Conservation (phyloP, 2,888 invertebrate species). For the Eremobia ochroleuca region DNA sequence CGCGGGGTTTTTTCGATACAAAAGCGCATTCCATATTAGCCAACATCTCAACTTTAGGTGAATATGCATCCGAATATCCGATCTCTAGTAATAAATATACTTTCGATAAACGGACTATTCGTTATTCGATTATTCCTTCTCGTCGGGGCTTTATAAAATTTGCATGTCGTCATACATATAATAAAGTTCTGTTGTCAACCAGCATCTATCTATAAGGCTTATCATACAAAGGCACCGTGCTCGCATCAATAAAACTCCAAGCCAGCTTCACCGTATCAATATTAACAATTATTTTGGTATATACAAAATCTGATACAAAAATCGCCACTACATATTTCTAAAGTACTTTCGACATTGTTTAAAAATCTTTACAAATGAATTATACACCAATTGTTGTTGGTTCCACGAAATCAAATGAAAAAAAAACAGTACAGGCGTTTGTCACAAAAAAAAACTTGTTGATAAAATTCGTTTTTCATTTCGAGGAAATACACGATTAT, state of each 20-base stretch:
- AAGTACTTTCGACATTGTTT: constrained; percentile 46
- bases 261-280: constrained; percentile 50
- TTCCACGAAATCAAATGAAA: constrained; percentile 37
- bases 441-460: background rate
- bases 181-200: constrained; percentile 10
- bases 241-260: constrained; percentile 48
- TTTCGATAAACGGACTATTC: constrained; percentile 23
- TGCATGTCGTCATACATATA: constrained; percentile 21
- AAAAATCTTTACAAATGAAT: constrained; percentile 46
- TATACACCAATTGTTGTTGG: constrained; percentile 44
- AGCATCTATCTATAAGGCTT: constrained; percentile 59
- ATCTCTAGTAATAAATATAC: constrained; percentile 1
- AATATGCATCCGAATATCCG: too few species aligned
- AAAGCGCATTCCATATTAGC: too few species aligned
- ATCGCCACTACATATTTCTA: constrained; percentile 31
- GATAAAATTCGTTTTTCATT: constrained; percentile 32
- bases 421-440: background rate
- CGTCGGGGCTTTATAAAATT: background rate
- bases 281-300: constrained; percentile 60
- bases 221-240: constrained; percentile 67
- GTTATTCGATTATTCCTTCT: background rate
- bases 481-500: constrained; percentile 24
- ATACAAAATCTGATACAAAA: constrained; percentile 48
- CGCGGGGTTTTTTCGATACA: too few species aligned
- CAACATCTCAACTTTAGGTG: too few species aligned